phyloP scores from a whole-genome alignment of 2,888 invertebrate genomes.

The Uropetala carovei region DNA sequence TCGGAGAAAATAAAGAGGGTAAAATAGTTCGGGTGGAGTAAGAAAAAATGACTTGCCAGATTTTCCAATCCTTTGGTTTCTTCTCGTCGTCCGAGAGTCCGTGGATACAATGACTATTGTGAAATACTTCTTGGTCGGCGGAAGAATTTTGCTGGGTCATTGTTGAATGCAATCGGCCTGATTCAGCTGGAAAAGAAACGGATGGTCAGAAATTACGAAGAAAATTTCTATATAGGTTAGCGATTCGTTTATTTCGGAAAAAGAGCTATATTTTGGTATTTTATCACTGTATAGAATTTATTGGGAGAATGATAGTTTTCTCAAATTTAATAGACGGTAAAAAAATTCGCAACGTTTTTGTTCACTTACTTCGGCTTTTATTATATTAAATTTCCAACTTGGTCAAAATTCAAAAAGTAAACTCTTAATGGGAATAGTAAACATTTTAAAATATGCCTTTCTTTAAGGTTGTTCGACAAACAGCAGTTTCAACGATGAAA shows the following conservation, averaged over 20 bases:
- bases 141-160: slow-evolving; percentile 5
- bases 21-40: background rate
- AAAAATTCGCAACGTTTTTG: no score
- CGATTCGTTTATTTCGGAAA: background rate
- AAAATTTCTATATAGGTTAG: background rate
- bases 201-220: background rate
- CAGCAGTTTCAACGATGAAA: no score
- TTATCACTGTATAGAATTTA: no score
- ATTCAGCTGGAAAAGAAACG: background rate
- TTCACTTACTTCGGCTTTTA: no score
- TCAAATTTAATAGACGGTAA: no score
- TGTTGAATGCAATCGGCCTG: background rate
- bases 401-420: no score
- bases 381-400: no score
- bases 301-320: no score
- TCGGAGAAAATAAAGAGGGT: background rate
- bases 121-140: background rate
- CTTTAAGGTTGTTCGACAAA: no score
- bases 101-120: background rate
- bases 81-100: background rate
- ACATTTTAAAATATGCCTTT: no score
- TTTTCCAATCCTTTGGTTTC: background rate
- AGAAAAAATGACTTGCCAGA: background rate
- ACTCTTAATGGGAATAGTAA: no score
- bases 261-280: background rate